These are phyloP conservation scores for Nomada fabriciana DNA, from an alignment of 2,888 invertebrate genomes.

Conservation along the genomic window DNA sequence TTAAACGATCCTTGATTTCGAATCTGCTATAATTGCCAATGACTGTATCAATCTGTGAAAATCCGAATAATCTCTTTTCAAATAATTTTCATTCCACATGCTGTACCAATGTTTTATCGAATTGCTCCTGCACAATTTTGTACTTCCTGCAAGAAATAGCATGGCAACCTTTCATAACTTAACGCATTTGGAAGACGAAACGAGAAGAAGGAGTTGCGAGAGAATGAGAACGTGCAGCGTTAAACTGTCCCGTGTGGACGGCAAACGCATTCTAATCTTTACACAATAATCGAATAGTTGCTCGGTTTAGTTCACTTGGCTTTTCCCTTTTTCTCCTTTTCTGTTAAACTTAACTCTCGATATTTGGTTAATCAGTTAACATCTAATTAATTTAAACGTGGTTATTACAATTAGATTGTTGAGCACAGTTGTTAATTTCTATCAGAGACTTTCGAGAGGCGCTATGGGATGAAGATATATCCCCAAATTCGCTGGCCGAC, in stretches of 20 bases:
- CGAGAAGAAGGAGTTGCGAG: constrained; percentile 39
- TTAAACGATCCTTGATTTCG: no score
- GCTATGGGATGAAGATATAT: constrained; percentile 86
- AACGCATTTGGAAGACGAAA: constrained; percentile 47
- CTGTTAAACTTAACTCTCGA: constrained; percentile 53
- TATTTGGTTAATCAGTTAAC: constrained; percentile 64
- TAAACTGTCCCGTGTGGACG: constrained; percentile 62
- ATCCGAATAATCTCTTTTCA: no score
- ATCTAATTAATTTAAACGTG: constrained; percentile 83
- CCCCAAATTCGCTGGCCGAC: constrained; percentile 83
- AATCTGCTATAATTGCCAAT: no score
- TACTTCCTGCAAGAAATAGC: constrained; percentile 24
- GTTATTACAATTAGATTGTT: constrained; percentile 84
- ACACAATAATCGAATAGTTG: constrained; percentile 60
- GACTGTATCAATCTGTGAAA: no score
- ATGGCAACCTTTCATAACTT: not conserved
- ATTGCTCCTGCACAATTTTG: not conserved
- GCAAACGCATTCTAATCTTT: constrained; percentile 52
- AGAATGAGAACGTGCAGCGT: constrained; percentile 27
- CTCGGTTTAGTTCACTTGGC: constrained; percentile 51
- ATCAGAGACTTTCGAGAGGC: constrained; percentile 87
- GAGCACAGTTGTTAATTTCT: constrained; percentile 85
- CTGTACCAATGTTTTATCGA: no score
- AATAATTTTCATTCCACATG: no score
- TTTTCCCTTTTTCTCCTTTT: constrained; percentile 13